Base-by-base conservation (phyloP, 2,888 invertebrate genomes). In the Liopterus haemorrhoidalis region DNA sequence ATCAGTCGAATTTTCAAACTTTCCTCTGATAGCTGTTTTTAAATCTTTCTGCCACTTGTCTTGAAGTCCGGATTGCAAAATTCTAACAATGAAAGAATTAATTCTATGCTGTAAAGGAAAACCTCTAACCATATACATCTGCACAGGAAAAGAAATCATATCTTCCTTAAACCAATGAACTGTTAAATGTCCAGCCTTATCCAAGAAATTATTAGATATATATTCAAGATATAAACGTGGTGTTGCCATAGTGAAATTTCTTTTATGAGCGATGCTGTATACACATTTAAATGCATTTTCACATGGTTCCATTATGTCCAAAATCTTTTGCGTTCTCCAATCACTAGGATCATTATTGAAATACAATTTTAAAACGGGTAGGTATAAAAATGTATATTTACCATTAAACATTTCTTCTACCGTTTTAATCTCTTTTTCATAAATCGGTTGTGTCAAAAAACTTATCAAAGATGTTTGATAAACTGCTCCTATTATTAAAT, bases 241-340 rank as follows among this genome's bases (percentile, higher is more conserved):
- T 9, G 38, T 9, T 6, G 38, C 37, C n/a, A 58, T 44, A 2
- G 57, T 58, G 6, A 55, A 51, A 32, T 59, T 47, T 50, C 53
- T 52, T 2, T 55, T 31, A 5, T 52, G 33, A 3, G 57, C 51
- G 2, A 60, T 51, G 15, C 54, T 37, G 22, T 54, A 37, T 19
- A 62, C 46, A 45, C 63, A 63, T 5, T 30, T 16, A 16, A 45
- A 19, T 6, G 54, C 51, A 12, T 58, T 46, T 8, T 49, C 41
- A 32, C 62, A 62, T 25, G n/a, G 41, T 30, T 35, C 38, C 48
- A n/a, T n/a, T n/a, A n/a, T n/a, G n/a, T n/a, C n/a, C n/a, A n/a
- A n/a, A n/a, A n/a, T n/a, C n/a, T n/a, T n/a, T n/a, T n/a, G n/a
- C n/a, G n/a, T n/a, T n/a, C n/a, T n/a, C 1, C 37, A 9, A 15